Percentiles rank a stretch among this genome's conserved stretches.
Conservation (phyloP, 2,113 vertebrate species). For the Festucalex cinctus region DNA sequence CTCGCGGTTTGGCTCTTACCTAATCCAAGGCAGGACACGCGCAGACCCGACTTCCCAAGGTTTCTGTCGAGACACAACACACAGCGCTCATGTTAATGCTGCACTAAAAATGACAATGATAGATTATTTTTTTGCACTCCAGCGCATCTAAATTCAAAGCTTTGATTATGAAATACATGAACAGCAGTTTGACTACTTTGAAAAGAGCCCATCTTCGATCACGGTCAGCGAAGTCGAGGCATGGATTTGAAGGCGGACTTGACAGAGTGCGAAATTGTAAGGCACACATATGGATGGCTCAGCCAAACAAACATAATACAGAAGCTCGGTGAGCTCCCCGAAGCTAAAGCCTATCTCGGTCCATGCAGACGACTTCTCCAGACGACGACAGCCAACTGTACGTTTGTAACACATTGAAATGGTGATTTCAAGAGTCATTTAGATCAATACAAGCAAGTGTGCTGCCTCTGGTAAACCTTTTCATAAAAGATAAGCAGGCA, state of each 20-base stretch:
- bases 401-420: neutral
- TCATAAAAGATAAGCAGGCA: constrained; percentile 27
- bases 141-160: neutral
- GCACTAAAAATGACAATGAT: neutral
- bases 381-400: constrained; percentile 36
- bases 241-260: constrained; percentile 20
- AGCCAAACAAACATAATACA: constrained; percentile 29
- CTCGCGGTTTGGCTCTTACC: constrained; percentile 75
- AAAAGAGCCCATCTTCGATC: constrained; percentile 12
- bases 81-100: constrained; percentile 34
- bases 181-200: neutral
- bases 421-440: neutral
- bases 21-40: constrained; percentile 96
- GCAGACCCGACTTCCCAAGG: constrained; percentile 93
- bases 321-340: constrained; percentile 37
- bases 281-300: constrained; percentile 43
- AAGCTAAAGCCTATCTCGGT: constrained; percentile 52
- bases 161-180: constrained; percentile 10
- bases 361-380: constrained; percentile 34
- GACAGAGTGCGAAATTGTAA: neutral
- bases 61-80: constrained; percentile 81
- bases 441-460: constrained; percentile 9
- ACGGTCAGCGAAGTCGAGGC: constrained; percentile 6
- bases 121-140: constrained; percentile 15
- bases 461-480: constrained; percentile 25